Evolutionary conservation across 2,888 invertebrate species (phyloP).

Genomic region (Chymomyza caudatula): DNA sequence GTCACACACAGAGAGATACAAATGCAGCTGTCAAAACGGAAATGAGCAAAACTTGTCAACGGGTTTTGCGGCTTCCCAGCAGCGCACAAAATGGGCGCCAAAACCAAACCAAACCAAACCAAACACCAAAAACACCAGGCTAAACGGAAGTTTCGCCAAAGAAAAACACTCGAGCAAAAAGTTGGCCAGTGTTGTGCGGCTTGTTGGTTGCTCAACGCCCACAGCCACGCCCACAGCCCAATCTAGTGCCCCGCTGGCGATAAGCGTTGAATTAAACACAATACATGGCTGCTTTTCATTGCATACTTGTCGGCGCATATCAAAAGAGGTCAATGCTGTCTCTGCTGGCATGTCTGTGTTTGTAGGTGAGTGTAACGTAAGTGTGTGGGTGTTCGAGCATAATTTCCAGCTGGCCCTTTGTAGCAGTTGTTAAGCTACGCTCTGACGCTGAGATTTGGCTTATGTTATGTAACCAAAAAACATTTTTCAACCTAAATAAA

Average conservation of each 20-base stretch:
- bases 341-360: background rate
- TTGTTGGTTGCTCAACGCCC: background rate
- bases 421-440: background rate
- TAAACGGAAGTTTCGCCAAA: background rate
- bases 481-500: too few species aligned
- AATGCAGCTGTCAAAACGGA: slow-evolving; percentile 41
- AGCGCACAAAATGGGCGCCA: background rate
- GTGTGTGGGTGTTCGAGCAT: slow-evolving; percentile 34
- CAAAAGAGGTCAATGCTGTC: slow-evolving; percentile 44
- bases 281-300: slow-evolving; percentile 38
- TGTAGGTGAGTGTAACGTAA: background rate
- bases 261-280: slow-evolving; percentile 1
- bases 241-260: background rate
- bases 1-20: background rate
- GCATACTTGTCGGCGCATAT: slow-evolving; percentile 45
- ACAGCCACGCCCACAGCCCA: background rate
- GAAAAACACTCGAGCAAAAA: background rate
- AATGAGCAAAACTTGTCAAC: slow-evolving; percentile 64
- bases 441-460: background rate
- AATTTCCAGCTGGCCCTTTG: slow-evolving; percentile 59
- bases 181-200: background rate
- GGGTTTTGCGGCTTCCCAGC: slow-evolving; percentile 40
- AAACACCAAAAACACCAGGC: background rate
- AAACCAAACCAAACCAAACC: background rate
- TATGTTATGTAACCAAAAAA: background rate